phyloP scores from a whole-genome alignment of 2,888 invertebrate genomes.

The Plagodis pulveraria region DNA sequence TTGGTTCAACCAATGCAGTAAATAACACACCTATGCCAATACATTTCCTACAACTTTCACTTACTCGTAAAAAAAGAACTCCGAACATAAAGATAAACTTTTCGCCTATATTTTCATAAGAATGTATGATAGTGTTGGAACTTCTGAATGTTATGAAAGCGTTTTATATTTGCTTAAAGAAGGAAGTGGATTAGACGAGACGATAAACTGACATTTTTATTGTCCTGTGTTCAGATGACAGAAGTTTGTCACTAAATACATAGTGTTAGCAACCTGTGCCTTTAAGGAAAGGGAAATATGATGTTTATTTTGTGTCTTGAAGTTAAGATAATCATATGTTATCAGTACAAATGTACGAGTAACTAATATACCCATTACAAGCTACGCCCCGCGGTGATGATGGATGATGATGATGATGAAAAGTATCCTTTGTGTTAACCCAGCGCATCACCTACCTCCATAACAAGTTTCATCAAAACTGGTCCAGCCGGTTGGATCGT shows the following conservation, averaged over 20 bases:
- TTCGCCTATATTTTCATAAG: slow-evolving; percentile 33
- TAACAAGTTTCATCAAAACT: no score
- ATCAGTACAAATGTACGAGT: no score
- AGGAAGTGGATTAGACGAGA: slow-evolving; percentile 28
- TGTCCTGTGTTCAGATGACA: slow-evolving; percentile 1
- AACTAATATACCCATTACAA: no score
- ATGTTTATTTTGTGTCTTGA: no score
- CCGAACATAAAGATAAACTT: slow-evolving; percentile 37
- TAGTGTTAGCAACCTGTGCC: no score
- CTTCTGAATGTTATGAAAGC: slow-evolving; percentile 28
- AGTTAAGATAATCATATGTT: no score
- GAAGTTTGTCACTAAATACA: background rate
- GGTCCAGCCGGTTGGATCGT: no score
- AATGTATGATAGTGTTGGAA: slow-evolving; percentile 32
- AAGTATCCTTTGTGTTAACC: no score
- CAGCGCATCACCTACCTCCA: no score
- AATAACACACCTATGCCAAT: slow-evolving; percentile 34
- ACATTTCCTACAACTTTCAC: slow-evolving; percentile 26
- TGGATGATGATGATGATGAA: no score
- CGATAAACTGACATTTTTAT: slow-evolving; percentile 17
- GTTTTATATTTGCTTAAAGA: slow-evolving; percentile 24
- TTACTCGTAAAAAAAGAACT: slow-evolving; percentile 33
- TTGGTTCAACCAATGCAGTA: slow-evolving; percentile 28
- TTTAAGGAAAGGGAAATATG: no score
- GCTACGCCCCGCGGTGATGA: no score